Percentiles rank a stretch among this genome's conserved stretches.
Conservation (phyloP, 2,888 invertebrate species). For the Lithophane semibrunnea region DNA sequence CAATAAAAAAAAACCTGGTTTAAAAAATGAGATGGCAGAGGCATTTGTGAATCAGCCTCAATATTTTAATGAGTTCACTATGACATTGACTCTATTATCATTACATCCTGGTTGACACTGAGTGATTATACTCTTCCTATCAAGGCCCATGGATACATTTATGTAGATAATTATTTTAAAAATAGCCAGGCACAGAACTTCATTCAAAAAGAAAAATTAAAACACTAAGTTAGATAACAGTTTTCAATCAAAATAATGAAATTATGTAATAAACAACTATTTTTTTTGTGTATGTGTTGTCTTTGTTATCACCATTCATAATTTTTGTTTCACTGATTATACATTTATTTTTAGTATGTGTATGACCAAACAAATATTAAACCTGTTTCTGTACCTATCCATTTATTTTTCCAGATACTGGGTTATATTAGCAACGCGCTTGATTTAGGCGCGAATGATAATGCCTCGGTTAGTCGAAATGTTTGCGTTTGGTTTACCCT, state of each 20-base stretch:
- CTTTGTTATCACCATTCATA: background rate
- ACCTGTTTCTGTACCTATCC: slow-evolving; percentile 32
- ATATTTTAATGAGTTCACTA: slow-evolving; percentile 38
- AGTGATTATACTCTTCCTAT: slow-evolving; percentile 51
- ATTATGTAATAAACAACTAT: background rate
- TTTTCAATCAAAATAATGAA: slow-evolving; percentile 3
- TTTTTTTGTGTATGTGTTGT: background rate
- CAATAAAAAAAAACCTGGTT: background rate
- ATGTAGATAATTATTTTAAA: slow-evolving; percentile 24
- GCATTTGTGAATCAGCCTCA: slow-evolving; percentile 29
- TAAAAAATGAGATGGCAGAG: slow-evolving; percentile 14
- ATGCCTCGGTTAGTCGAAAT: slow-evolving; percentile 82
- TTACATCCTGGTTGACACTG: slow-evolving; percentile 61
- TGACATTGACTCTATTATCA: slow-evolving; percentile 54
- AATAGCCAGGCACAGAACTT: slow-evolving; percentile 5
- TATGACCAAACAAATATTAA: slow-evolving; percentile 20
- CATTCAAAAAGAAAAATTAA: background rate
- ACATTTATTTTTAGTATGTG: background rate
- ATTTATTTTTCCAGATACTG: slow-evolving; percentile 84
- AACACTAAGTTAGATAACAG: background rate
- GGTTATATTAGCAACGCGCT: slow-evolving; percentile 85
- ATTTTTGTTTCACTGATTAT: background rate
- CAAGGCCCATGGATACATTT: slow-evolving; percentile 10
- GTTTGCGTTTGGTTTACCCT: slow-evolving; percentile 64
- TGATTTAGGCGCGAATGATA: slow-evolving; percentile 82